These are phyloP conservation scores for Mechanitis mazaeus DNA, from an alignment of 2,888 invertebrate genomes.

Conservation along the genomic window DNA sequence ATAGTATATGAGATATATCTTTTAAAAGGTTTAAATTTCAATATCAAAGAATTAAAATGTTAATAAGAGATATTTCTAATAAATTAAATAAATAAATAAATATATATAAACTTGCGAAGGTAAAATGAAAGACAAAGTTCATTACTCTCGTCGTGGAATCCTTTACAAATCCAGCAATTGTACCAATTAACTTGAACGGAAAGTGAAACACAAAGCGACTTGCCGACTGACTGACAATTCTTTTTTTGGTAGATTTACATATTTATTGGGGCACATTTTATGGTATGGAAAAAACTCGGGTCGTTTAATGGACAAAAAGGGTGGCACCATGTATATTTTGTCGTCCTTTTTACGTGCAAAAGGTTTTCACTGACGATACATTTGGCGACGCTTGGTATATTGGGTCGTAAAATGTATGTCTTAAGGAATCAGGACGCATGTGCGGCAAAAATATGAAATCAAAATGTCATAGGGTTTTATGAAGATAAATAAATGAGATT, in stretches of 20 bases:
- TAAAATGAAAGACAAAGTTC: conserved; percentile 46
- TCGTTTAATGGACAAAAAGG: conserved; percentile 76
- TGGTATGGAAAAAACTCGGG: conserved; percentile 68
- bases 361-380: conserved; percentile 70
- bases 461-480: conserved; percentile 35
- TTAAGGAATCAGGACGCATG: conserved; percentile 61
- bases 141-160: conserved; percentile 46
- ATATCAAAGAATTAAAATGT: no score
- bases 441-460: conserved; percentile 50
- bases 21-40: no score
- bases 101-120: conserved; percentile 7
- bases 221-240: conserved; percentile 45
- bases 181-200: conserved; percentile 67
- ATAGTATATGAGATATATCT: no score
- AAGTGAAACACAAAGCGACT: conserved; percentile 68
- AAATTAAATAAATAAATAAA: no score
- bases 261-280: conserved; percentile 77
- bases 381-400: conserved; percentile 76
- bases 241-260: conserved; percentile 72
- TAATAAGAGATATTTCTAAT: no score
- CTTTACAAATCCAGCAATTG: conserved; percentile 47
- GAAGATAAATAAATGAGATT: conserved; percentile 11
- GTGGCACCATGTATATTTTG: conserved; percentile 74
- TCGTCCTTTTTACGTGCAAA: conserved; percentile 74
- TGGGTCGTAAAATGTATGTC: conserved; percentile 61